These are phyloP conservation scores for Caenorhabditis sp. DNA, from an alignment of 2,888 invertebrate species.

Conservation along the genomic window DNA sequence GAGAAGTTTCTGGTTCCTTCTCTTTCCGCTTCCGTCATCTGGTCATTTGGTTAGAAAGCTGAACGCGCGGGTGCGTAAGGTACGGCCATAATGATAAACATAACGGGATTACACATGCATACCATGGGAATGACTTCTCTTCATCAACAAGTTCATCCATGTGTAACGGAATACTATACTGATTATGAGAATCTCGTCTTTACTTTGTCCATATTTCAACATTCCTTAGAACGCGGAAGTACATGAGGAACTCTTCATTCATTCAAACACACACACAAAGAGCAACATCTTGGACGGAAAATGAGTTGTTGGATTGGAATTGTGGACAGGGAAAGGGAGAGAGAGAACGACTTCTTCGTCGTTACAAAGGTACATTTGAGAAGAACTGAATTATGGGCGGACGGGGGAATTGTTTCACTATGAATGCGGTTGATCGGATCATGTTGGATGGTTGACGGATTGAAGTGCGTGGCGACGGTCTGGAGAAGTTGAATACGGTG, in stretches of 20 bases:
- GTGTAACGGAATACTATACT: conserved; percentile 22
- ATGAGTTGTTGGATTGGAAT: conserved; percentile 2
- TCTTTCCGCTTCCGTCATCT: too few species aligned
- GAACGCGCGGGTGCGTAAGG: conserved; percentile 15
- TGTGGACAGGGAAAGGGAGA: not conserved
- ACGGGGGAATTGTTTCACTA: conserved; percentile 21
- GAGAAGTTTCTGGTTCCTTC: too few species aligned
- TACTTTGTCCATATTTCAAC: not conserved
- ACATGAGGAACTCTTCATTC: conserved; percentile 48
- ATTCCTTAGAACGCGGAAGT: conserved; percentile 1
- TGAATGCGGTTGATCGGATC: conserved; percentile 22
- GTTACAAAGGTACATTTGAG: conserved; percentile 13
- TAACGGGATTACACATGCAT: conserved; percentile 1
- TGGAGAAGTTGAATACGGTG: not conserved
- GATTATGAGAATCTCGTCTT: conserved; percentile 8
- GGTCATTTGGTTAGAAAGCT: too few species aligned
- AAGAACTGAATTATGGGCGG: not conserved
- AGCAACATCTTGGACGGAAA: conserved; percentile 22
- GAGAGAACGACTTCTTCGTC: conserved; percentile 9
- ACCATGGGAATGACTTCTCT: not conserved
- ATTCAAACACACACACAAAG: conserved; percentile 48
- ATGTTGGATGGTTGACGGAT: not conserved
- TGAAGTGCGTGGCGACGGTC: conserved; percentile 3
- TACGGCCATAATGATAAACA: not conserved
- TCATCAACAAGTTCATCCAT: conserved; percentile 17